Base-by-base conservation (phyloP, 2,888 invertebrate genomes). In the Melangyna quadrimaculata region DNA sequence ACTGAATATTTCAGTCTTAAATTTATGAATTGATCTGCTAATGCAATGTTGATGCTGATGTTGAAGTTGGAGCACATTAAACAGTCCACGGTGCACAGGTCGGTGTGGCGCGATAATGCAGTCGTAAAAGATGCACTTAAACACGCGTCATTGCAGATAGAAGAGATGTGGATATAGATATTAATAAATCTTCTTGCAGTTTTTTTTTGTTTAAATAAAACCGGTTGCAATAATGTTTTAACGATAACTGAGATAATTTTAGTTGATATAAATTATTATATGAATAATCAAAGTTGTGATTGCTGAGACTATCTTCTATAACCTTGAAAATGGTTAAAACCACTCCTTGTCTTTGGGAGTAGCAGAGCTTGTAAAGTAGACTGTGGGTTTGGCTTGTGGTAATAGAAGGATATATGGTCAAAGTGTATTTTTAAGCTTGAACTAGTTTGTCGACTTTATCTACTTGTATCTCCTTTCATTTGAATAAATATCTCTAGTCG, bases 81-180 rank as follows among this genome's bases (percentile, higher is more conserved):
- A 45, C 35, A 43, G 71, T 67, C 67, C 17, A 72, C 72, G 43
- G 80, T 84, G n/a, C n/a, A n/a, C n/a, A n/a, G n/a, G n/a, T n/a
- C n/a, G n/a, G n/a, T n/a, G n/a, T n/a, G 84, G 80, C 75, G 72
- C 75, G 75, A 77, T 80, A 84, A 80, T 77, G 55, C 63, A 61
- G 75, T 72, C 84, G 69, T 80, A 72, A 84, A 57, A 80, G 75
- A 84, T 69, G 79, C 80, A 84, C 75, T 77, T 84, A 80, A 84
- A 80, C 84, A 77, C 80, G 72, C 79, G 75, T 79, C 75, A 35
- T 17, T 51, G 51, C 51, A 48, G 59, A 74, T 84, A 55, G 69
- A 84, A 51, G 24, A 35, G 67, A 67, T 67, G 43, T 63, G 17
- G 51, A 79, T 69, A 80, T 69, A 80, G 65, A 80, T 77, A 77